Base-by-base conservation (phyloP, 2,888 invertebrate species). In the Aelia acuminata region DNA sequence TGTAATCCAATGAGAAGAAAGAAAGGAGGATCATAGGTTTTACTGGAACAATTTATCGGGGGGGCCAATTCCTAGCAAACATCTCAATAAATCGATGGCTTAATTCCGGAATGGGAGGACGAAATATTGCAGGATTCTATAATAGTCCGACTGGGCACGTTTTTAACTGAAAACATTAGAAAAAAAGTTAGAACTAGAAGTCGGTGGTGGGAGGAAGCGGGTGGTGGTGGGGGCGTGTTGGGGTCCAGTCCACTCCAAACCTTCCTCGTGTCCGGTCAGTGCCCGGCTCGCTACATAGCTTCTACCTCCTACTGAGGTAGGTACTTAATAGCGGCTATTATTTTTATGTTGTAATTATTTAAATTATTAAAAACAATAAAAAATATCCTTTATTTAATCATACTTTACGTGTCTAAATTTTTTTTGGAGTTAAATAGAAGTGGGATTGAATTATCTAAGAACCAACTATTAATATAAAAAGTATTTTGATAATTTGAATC, bases 231-330 rank as follows among this genome's bases (percentile, higher is more conserved):
- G 80, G 84, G 88, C 84, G 26, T 50, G 31, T 39, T 22, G 43
- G 22, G 84, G n/a, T 35, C 31, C 84, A 84, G 84, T 84, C 84
- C 49, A 13, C 84, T 84, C 75, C 87, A 48, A 39, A 39, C 49
- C 57, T 8, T 84, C 88, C 43, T 43, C 39, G 50, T 31, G 47
- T 50, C 43, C 70, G 47, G 43, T 63, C 7, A n/a, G 31, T 50
- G 47, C 49, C 5, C 50, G 26, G n/a, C n/a, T 48, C 48, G 11
- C 4, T 4, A 31, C 15, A 18, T 50, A 31, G 35, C 48, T 22
- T 84, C 84, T 84, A 50, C 84, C 84, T 84, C 84, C 31, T 35
- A 20, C 49, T 84, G 84, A 50, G 84, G 84, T 84, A 50, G 26
- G 84, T 84, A 49, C 22, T 26, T 11, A 26, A 26, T 57, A 26